Evolutionary conservation across 2,797 vertebrate genomes (phyloP).

Genomic region (Sternarchorhynchus goeldii): DNA sequence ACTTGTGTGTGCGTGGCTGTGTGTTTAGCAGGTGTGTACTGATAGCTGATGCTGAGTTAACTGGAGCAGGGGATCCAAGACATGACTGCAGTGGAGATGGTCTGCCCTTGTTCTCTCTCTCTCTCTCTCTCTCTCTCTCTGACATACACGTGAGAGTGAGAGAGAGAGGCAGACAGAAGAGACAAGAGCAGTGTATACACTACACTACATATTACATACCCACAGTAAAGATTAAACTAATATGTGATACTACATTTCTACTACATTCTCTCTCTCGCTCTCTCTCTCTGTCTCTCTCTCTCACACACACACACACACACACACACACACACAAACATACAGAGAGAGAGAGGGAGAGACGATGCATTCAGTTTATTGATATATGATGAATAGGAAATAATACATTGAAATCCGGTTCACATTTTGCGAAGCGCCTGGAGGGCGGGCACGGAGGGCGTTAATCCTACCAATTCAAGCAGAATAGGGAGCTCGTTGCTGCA

Average conservation of each 20-base stretch:
- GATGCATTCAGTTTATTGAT: no score
- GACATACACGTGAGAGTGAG: no score
- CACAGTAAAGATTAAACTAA: no score
- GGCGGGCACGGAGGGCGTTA: constrained; percentile 18
- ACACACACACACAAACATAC: neutral
- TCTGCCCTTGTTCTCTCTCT: neutral
- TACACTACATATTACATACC: no score
- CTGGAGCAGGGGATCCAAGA: constrained; percentile 16
- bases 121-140: neutral
- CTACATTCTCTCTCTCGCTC: neutral
- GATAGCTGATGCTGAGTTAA: neutral
- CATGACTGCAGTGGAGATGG: neutral
- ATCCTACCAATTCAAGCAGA: constrained; percentile 30
- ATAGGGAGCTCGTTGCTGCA: constrained; percentile 1
- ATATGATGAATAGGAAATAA: constrained; percentile 12
- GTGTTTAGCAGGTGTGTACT: constrained; percentile 54
- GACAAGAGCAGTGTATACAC: no score
- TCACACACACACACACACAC: neutral
- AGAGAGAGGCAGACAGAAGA: no score
- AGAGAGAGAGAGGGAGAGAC: neutral
- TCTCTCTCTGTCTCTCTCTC: neutral
- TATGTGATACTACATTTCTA: no score
- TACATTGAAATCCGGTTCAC: constrained; percentile 49
- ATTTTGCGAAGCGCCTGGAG: constrained; percentile 40
- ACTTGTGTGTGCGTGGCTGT: constrained; percentile 37